phyloP scores from a whole-genome alignment of 2,888 invertebrate species.

The Melitaea athalia region DNA sequence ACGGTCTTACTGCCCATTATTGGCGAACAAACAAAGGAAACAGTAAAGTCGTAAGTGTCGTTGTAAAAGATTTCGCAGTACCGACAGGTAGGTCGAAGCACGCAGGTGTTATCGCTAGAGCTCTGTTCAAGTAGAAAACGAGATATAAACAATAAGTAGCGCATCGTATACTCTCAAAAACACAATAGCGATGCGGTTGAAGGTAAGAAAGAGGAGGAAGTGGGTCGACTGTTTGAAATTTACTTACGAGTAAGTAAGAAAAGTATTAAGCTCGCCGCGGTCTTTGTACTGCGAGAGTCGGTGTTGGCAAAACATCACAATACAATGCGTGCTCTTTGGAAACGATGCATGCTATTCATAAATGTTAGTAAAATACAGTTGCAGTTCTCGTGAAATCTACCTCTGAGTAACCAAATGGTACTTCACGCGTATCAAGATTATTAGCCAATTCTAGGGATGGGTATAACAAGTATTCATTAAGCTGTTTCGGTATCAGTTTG shows the following conservation, averaged over 20 bases:
- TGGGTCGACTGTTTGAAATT: constrained; percentile 60
- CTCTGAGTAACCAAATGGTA: constrained; percentile 15
- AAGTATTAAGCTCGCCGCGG: constrained; percentile 57
- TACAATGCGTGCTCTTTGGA: constrained; percentile 41
- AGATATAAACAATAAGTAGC: constrained; percentile 63
- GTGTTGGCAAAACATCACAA: constrained; percentile 61
- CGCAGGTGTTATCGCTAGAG: constrained; percentile 65
- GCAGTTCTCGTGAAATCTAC: constrained; percentile 26
- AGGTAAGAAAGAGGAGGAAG: constrained; percentile 71
- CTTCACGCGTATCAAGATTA: constrained; percentile 22
- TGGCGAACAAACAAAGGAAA: constrained; percentile 79
- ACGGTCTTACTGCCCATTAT: constrained; percentile 75
- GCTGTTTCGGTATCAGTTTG: not conserved
- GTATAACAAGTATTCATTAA: not conserved
- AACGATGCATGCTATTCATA: constrained; percentile 33
- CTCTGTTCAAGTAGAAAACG: constrained; percentile 57
- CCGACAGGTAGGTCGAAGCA: constrained; percentile 74
- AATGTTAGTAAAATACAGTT: constrained; percentile 31
- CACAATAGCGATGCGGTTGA: constrained; percentile 55
- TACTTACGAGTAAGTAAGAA: constrained; percentile 62
- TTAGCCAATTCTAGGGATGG: constrained; percentile 6
- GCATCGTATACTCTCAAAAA: constrained; percentile 44
- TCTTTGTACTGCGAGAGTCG: constrained; percentile 47
- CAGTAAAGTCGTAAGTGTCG: constrained; percentile 76
- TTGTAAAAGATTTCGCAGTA: constrained; percentile 71